A percentile compares a stretch with the other conserved stretches of the same genome.
Evolutionary conservation across 2,113 vertebrate genomes (phyloP).

Genomic region (human (Homo sapiens)): GRCh38 chr20:58234001-58234500

Average conservation of each 20-base stretch:
- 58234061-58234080: not conserved
- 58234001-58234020: not conserved
- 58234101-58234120: not conserved
- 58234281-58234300: not conserved
- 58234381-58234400: not conserved
- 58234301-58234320: not conserved
- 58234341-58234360: not conserved
- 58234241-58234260: not conserved
- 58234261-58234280: not conserved
- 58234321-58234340: not conserved
- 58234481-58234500: no score
- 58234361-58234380: not conserved
- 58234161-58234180: not conserved
- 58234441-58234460: no score
- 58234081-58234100: not conserved
- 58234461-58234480: no score
- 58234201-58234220: fast-evolving
- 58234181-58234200: not conserved
- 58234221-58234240: not conserved
- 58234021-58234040: not conserved
- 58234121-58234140: not conserved
- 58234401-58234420: not conserved
- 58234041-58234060: not conserved
- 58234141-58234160: fast-evolving
- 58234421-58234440: no score